phyloP scores from a whole-genome alignment of 2,797 vertebrate genomes.

The Alfaro cultratus region DNA sequence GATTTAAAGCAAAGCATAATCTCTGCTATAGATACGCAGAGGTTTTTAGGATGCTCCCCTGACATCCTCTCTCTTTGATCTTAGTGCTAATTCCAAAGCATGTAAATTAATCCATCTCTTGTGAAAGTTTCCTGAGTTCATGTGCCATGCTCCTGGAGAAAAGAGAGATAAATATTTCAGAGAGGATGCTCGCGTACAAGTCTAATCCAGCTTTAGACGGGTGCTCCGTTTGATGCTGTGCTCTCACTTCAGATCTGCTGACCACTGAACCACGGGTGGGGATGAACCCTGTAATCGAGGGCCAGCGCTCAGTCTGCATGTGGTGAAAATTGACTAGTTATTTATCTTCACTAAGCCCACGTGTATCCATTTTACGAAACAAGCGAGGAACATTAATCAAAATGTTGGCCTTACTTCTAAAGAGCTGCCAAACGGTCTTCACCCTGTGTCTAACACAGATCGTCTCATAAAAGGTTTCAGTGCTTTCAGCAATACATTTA shows the following conservation, averaged over 20 bases:
- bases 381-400: conserved; percentile 16
- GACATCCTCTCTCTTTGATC: conserved; percentile 75
- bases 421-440: conserved; percentile 10
- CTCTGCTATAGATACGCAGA: conserved; percentile 61
- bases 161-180: conserved; percentile 74
- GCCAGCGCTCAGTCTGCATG: conserved; percentile 17
- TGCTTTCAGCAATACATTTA: not conserved
- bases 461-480: not conserved
- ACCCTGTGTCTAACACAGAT: conserved; percentile 21
- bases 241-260: conserved; percentile 58
- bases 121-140: conserved; percentile 73
- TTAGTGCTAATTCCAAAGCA: conserved; percentile 71
- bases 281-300: conserved; percentile 27
- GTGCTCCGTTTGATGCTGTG: conserved; percentile 64
- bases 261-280: conserved; percentile 27
- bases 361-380: conserved; percentile 19
- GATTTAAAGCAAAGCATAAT: conserved; percentile 57
- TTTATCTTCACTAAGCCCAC: conserved; percentile 44
- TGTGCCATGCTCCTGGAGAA: conserved; percentile 62
- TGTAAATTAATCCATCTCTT: conserved; percentile 77
- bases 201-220: conserved; percentile 71
- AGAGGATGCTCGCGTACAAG: conserved; percentile 51
- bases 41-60: conserved; percentile 62
- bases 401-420: not conserved
- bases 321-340: conserved; percentile 23